Conservation (phyloP, 2,113 vertebrate species). For the Dipodomys spectabilis region DNA sequence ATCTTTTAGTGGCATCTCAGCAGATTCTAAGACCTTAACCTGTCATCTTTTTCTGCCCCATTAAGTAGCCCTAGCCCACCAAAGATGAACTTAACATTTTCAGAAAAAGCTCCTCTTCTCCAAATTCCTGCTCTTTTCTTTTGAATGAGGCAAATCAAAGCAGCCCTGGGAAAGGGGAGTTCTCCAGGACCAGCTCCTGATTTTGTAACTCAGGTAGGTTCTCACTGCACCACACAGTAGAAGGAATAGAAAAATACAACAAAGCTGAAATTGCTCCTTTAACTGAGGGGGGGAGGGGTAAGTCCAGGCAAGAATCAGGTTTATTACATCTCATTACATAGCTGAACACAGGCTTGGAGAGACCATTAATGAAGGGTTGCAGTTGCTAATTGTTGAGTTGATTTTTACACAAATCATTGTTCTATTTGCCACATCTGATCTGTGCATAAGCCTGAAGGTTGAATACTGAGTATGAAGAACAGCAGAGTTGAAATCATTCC, state of each 20-base stretch:
- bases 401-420: constrained; percentile 16
- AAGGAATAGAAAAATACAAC: background rate
- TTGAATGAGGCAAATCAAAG: background rate
- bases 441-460: background rate
- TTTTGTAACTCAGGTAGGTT: background rate
- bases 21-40: background rate
- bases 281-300: background rate
- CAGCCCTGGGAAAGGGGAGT: background rate
- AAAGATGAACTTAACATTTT: background rate
- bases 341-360: background rate
- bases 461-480: constrained; percentile 18
- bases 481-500: background rate
- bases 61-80: background rate
- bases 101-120: background rate
- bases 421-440: constrained; percentile 55
- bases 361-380: background rate
- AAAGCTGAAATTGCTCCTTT: background rate
- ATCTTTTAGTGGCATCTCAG: background rate
- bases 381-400: constrained; percentile 47
- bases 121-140: background rate
- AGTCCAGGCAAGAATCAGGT: background rate
- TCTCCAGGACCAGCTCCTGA: background rate
- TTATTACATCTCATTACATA: background rate
- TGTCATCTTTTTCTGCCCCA: background rate
- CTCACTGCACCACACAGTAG: background rate